These are phyloP conservation scores for Petrocephalus microphthalmus DNA, from an alignment of 2,113 vertebrate genomes.

Conservation along the genomic window DNA sequence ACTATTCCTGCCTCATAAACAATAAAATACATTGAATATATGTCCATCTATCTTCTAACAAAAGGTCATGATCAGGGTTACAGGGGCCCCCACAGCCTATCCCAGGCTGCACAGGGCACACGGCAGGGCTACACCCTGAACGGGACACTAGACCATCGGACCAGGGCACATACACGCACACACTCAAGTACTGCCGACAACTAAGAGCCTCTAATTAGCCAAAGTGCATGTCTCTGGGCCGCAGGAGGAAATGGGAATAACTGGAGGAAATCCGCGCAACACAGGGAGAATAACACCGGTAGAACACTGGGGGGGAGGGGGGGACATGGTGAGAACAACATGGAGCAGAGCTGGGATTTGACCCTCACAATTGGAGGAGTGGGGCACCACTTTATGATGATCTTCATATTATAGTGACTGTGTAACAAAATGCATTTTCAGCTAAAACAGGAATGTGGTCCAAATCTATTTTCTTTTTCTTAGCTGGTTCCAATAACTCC, in stretches of 20 bases:
- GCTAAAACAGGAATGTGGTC: not conserved
- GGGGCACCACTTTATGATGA: not conserved
- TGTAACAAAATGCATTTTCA: not conserved
- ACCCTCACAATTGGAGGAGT: not conserved
- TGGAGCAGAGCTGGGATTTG: not conserved
- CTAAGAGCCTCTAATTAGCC: not conserved
- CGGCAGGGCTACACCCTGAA: not conserved
- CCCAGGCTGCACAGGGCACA: not conserved
- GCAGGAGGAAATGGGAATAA: not conserved
- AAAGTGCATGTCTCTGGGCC: not conserved
- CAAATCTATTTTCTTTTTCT: not conserved
- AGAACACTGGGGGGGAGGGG: not conserved
- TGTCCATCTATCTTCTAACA: not conserved
- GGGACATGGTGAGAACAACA: not conserved
- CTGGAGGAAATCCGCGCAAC: not conserved
- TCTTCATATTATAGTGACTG: not conserved
- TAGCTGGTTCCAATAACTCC: conserved; percentile 43
- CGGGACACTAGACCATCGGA: not conserved
- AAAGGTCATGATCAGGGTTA: not conserved
- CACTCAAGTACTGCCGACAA: not conserved
- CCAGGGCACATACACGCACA: not conserved
- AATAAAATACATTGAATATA: not conserved
- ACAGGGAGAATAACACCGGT: not conserved
- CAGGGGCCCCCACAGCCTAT: not conserved
- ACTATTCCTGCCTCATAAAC: not conserved